phyloP scores from a whole-genome alignment of 2,797 vertebrate genomes.

The Xenopus petersii region DNA sequence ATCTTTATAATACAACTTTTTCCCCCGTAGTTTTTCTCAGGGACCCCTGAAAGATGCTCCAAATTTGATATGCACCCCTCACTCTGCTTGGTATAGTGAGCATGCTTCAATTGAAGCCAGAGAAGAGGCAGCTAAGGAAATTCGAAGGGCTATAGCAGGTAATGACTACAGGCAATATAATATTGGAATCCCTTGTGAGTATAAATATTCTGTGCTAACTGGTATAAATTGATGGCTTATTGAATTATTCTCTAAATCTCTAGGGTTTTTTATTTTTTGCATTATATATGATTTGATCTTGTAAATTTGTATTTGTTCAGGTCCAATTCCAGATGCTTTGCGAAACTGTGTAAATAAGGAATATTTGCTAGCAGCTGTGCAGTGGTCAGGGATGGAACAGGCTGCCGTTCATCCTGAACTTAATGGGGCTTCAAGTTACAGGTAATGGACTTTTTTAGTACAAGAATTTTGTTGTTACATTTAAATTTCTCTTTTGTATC shows the following conservation, averaged over 20 bases:
- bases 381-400: conserved; percentile 87
- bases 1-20: background rate
- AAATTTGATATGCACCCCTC: conserved; percentile 86
- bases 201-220: no score
- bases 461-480: no score
- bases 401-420: conserved; percentile 85
- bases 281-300: no score
- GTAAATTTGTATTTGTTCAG: conserved; percentile 56
- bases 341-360: conserved; percentile 96
- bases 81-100: conserved; percentile 89
- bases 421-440: conserved; percentile 83
- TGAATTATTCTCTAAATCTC: no score
- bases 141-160: conserved; percentile 86
- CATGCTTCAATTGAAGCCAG: conserved; percentile 85
- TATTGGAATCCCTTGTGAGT: no score
- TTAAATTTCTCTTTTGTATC: no score
- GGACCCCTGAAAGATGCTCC: conserved; percentile 85
- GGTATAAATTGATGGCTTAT: no score
- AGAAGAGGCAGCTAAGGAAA: conserved; percentile 85
- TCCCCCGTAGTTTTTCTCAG: conserved; percentile 73
- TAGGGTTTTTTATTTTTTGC: no score
- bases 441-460: conserved; percentile 58
- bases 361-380: conserved; percentile 86
- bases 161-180: conserved; percentile 15
- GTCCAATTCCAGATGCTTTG: conserved; percentile 87